These are phyloP conservation scores for Podargus strigoides DNA, from an alignment of 2,797 vertebrate species.

Conservation along the genomic window DNA sequence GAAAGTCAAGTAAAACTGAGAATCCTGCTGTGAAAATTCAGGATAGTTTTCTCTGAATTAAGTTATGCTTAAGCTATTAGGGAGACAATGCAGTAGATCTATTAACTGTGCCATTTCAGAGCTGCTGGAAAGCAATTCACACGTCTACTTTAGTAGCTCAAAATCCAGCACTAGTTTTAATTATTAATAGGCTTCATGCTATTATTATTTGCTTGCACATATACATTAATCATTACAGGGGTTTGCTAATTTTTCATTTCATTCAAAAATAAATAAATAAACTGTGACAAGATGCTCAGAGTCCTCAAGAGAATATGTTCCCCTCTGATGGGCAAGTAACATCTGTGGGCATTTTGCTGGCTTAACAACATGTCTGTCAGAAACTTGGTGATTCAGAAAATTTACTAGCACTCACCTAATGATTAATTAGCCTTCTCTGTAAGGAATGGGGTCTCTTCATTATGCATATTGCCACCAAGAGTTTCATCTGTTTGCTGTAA, in stretches of 20 bases:
- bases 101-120: neutral
- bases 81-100: neutral
- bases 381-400: constrained; percentile 71
- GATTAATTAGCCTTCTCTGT: constrained; percentile 72
- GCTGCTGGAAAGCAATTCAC: constrained; percentile 27
- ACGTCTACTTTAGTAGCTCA: constrained; percentile 1
- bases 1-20: neutral
- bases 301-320: constrained; percentile 40
- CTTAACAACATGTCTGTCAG: constrained; percentile 63
- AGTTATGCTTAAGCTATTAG: neutral
- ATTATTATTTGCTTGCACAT: constrained; percentile 16
- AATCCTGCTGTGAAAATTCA: neutral
- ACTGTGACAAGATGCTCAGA: constrained; percentile 1
- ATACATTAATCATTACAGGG: constrained; percentile 34
- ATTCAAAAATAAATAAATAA: constrained; percentile 47
- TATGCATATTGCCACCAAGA: constrained; percentile 59
- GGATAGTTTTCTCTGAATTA: constrained; percentile 8
- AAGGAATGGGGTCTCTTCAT: constrained; percentile 57
- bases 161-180: constrained; percentile 17
- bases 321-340: constrained; percentile 65
- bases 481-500: constrained; percentile 50
- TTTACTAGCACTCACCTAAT: constrained; percentile 71
- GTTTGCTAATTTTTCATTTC: constrained; percentile 36
- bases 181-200: constrained; percentile 25
- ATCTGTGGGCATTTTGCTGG: constrained; percentile 60